A percentile compares a stretch with the other conserved stretches of the same genome.
These are phyloP conservation scores for Drosophila nigrodunni DNA, from an alignment of 1,140 invertebrate species.

Conservation along the genomic window DNA sequence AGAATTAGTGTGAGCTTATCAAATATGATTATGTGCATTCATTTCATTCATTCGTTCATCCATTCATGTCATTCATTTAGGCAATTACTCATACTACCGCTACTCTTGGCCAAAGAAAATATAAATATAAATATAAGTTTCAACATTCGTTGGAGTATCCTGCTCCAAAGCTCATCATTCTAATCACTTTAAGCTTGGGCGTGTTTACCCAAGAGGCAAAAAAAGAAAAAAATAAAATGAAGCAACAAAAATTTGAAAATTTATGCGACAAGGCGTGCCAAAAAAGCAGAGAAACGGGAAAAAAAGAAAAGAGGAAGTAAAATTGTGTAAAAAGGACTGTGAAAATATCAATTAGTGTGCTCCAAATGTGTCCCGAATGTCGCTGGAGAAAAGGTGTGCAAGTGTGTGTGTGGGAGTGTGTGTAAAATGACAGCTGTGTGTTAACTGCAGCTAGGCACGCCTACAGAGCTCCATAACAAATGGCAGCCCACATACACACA, in stretches of 20 bases:
- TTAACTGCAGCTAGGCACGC: constrained; percentile 55
- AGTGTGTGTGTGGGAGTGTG: constrained; percentile 36
- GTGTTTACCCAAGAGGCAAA: constrained; percentile 6
- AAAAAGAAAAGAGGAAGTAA: background rate
- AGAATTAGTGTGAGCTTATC: background rate
- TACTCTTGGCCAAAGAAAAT: background rate
- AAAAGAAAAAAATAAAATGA: constrained; percentile 4
- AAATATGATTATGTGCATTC: constrained; percentile 15
- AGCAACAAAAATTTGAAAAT: constrained; percentile 43
- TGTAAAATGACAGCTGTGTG: constrained; percentile 32
- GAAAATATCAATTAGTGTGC: constrained; percentile 72
- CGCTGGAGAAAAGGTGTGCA: constrained; percentile 6
- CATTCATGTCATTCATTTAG: constrained; percentile 9
- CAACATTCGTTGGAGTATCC: constrained; percentile 4
- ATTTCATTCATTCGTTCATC: background rate
- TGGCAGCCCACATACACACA: constrained; percentile 27
- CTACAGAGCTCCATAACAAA: constrained; percentile 43
- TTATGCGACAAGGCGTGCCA: constrained; percentile 60
- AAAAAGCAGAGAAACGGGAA: constrained; percentile 26
- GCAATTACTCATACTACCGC: constrained; percentile 6
- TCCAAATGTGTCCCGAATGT: constrained; percentile 73
- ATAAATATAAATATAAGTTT: background rate
- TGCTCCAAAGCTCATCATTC: constrained; percentile 21
- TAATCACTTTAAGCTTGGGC: constrained; percentile 32
- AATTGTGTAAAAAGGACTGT: constrained; percentile 40